A percentile compares a stretch with the other conserved stretches of the same genome.
Evolutionary conservation across 2,797 vertebrate genomes (phyloP).

Genomic region (Moxostoma hubbsi): DNA sequence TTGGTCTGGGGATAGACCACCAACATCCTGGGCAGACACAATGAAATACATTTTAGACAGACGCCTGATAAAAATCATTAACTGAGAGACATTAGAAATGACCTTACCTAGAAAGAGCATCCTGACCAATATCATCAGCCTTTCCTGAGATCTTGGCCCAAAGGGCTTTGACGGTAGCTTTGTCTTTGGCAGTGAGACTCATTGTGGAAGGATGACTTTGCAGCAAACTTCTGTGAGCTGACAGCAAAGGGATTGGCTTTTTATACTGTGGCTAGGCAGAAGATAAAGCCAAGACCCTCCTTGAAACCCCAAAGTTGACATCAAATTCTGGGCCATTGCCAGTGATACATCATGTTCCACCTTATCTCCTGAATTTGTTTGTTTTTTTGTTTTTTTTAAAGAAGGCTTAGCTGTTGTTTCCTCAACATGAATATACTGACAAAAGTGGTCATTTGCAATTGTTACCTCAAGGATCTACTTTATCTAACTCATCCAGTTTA

Average conservation of each 20-base stretch:
- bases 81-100: background rate
- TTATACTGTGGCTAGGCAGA: slow-evolving; percentile 41
- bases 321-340: background rate
- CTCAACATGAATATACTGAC: too few species aligned
- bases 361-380: background rate
- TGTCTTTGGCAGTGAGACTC: slow-evolving; percentile 77
- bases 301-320: too few species aligned
- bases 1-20: slow-evolving; percentile 79
- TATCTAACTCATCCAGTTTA: too few species aligned
- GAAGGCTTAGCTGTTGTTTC: too few species aligned
- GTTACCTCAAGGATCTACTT: too few species aligned
- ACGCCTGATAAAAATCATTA: background rate
- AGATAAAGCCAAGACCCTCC: slow-evolving; percentile 46
- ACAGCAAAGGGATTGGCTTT: slow-evolving; percentile 33
- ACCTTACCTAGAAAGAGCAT: slow-evolving; percentile 78
- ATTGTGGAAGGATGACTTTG: slow-evolving; percentile 59
- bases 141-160: slow-evolving; percentile 66
- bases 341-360: background rate
- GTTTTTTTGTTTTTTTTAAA: too few species aligned
- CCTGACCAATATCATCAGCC: slow-evolving; percentile 56
- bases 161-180: slow-evolving; percentile 67
- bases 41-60: background rate
- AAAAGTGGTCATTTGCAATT: too few species aligned
- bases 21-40: slow-evolving; percentile 73
- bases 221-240: slow-evolving; percentile 42